phyloP scores from a whole-genome alignment of 2,888 invertebrate species.

The Chrysodeixis includens region DNA sequence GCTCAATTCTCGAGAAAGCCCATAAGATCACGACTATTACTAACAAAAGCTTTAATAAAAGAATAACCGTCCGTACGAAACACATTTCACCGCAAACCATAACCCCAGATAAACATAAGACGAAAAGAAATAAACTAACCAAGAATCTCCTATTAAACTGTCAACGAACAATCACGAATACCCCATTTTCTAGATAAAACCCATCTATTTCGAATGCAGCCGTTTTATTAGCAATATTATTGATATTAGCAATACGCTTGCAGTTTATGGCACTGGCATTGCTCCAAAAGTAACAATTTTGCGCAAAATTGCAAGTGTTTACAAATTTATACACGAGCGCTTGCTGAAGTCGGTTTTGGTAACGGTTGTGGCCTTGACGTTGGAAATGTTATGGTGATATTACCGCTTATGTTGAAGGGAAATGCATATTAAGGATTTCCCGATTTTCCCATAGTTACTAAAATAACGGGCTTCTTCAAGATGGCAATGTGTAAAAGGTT shows the following conservation, averaged over 20 bases:
- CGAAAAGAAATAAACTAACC: not conserved
- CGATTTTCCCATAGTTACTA: not conserved
- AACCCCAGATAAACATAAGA: not conserved
- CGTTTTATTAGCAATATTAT: slow-evolving; percentile 57
- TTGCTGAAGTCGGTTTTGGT: slow-evolving; percentile 28
- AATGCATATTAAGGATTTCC: not conserved
- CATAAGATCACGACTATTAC: too few relatives aligned
- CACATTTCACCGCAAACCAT: not conserved
- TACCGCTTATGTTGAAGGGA: not conserved
- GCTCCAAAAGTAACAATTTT: slow-evolving; percentile 58
- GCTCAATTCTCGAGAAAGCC: too few relatives aligned
- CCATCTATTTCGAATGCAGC: slow-evolving; percentile 44
- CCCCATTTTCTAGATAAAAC: slow-evolving; percentile 2
- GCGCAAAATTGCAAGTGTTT: slow-evolving; percentile 61
- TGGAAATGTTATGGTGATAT: slow-evolving; percentile 1
- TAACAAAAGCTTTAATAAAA: not conserved
- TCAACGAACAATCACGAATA: slow-evolving; percentile 7
- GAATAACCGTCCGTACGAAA: not conserved
- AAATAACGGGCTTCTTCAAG: too few relatives aligned
- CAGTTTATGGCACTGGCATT: slow-evolving; percentile 48
- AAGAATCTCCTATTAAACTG: slow-evolving; percentile 1
- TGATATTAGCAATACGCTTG: slow-evolving; percentile 47
- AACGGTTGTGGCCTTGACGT: slow-evolving; percentile 19
- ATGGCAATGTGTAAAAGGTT: too few relatives aligned
- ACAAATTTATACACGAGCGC: slow-evolving; percentile 44